Conservation (phyloP, 2,888 invertebrate species). For the Andrena bucephala region DNA sequence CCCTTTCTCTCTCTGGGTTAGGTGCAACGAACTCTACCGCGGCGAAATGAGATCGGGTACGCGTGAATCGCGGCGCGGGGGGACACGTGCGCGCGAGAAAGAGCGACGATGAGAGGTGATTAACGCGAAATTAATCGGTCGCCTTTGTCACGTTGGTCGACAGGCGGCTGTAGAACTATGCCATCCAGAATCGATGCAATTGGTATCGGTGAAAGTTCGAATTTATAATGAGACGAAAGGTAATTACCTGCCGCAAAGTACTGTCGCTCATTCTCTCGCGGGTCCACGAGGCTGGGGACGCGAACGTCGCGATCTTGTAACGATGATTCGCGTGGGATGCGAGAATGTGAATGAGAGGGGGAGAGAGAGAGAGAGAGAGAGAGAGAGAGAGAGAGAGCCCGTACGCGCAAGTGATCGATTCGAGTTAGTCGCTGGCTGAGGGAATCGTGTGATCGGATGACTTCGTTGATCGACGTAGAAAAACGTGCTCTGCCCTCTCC, state of each 20-base stretch:
- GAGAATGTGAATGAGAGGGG: slow-evolving; percentile 28
- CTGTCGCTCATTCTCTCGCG: neutral
- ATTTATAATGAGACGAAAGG: no score
- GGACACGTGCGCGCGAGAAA: slow-evolving; percentile 30
- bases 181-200: neutral
- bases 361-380: slow-evolving; percentile 15
- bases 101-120: slow-evolving; percentile 19
- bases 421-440: slow-evolving; percentile 13
- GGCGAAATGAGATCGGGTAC: slow-evolving; percentile 35
- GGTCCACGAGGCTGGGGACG: slow-evolving; percentile 5
- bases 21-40: slow-evolving; percentile 64
- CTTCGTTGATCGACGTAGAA: slow-evolving; percentile 57
- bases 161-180: neutral
- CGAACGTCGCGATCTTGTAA: slow-evolving; percentile 12
- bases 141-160: slow-evolving; percentile 6
- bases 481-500: slow-evolving; percentile 83
- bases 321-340: slow-evolving; percentile 17
- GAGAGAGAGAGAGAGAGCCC: slow-evolving; percentile 14
- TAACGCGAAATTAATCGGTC: slow-evolving; percentile 31
- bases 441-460: slow-evolving; percentile 64
- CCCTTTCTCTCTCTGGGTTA: slow-evolving; percentile 49
- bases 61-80: slow-evolving; percentile 20
- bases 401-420: slow-evolving; percentile 45
- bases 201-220: no score
- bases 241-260: no score